Percentiles rank a stretch among this genome's conserved stretches.
These are phyloP conservation scores for Plusia festucae DNA, from an alignment of 2,888 invertebrate species.

Conservation along the genomic window DNA sequence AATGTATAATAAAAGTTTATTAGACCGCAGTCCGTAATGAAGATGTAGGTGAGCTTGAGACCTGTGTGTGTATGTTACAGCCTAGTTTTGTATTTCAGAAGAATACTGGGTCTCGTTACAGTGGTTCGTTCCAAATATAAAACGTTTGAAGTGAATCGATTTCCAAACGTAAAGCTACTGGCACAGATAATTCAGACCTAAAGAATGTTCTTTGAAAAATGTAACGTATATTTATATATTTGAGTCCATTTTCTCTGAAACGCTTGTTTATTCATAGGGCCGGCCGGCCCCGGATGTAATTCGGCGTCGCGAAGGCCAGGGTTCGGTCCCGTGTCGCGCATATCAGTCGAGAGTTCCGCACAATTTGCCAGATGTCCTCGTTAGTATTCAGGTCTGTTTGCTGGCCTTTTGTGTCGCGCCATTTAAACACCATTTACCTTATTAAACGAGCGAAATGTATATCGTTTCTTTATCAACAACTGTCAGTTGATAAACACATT, in stretches of 20 bases:
- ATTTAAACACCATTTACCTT: conserved; percentile 35
- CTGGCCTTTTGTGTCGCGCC: conserved; percentile 26
- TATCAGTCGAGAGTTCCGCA: conserved; percentile 27
- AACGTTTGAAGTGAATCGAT: conserved; percentile 6
- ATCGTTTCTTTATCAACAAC: conserved; percentile 11
- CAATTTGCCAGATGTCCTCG: conserved; percentile 30
- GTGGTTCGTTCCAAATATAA: conserved; percentile 1
- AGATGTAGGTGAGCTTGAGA: conserved; percentile 1
- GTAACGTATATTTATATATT: conserved; percentile 14
- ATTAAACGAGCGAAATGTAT: conserved; percentile 13
- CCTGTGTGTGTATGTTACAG: conserved; percentile 26
- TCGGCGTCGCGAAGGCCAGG: conserved; percentile 48
- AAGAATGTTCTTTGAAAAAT: conserved; percentile 18
- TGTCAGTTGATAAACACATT: conserved; percentile 18
- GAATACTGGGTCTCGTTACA: background rate
- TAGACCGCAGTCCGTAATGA: background rate
- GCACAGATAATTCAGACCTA: background rate
- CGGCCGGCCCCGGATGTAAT: conserved; percentile 43
- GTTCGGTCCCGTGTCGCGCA: conserved; percentile 39
- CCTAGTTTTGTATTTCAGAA: background rate
- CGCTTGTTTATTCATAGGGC: conserved; percentile 47
- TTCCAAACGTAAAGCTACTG: background rate
- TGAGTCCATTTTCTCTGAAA: conserved; percentile 37
- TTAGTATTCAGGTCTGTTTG: conserved; percentile 41
- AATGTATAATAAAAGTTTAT: background rate